A percentile compares a stretch with the other conserved stretches of the same genome.
These are phyloP conservation scores for Sula dactylatra DNA, from an alignment of 2,113 vertebrate species.

Conservation along the genomic window DNA sequence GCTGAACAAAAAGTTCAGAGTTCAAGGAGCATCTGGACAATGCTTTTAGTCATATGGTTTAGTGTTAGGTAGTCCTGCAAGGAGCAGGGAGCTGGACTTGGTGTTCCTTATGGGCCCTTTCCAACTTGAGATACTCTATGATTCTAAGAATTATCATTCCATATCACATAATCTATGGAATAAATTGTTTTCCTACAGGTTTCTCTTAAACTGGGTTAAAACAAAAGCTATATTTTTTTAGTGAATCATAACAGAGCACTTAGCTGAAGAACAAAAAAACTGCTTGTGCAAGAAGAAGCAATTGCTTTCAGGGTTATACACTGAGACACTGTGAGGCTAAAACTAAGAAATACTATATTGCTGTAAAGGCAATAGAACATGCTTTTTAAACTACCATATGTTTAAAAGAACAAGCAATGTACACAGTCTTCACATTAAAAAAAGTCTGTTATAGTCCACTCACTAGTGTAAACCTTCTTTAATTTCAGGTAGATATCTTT, in stretches of 20 bases:
- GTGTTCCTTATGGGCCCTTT: background rate
- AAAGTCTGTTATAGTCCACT: background rate
- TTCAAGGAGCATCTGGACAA: background rate
- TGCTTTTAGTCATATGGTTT: background rate
- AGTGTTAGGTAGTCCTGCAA: background rate
- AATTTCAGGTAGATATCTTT: background rate
- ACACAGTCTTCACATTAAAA: accelerated
- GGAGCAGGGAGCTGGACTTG: background rate
- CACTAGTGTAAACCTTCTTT: background rate
- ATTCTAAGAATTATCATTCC: background rate
- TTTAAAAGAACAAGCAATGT: background rate
- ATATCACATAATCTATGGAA: background rate
- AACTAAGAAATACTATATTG: background rate
- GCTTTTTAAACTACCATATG: background rate
- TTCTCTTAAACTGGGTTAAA: background rate
- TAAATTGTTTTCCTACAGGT: background rate
- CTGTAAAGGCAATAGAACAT: background rate
- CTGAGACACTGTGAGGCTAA: background rate
- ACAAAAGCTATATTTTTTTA: background rate
- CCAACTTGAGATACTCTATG: background rate
- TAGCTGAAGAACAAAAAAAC: background rate
- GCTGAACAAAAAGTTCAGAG: background rate
- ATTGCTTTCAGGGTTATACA: background rate
- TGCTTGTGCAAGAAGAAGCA: background rate
- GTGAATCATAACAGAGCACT: background rate